Evolutionary conservation across 92 coral and sea anemone genomes (phyloP).

Genomic region (Paramuricea clavata): DNA sequence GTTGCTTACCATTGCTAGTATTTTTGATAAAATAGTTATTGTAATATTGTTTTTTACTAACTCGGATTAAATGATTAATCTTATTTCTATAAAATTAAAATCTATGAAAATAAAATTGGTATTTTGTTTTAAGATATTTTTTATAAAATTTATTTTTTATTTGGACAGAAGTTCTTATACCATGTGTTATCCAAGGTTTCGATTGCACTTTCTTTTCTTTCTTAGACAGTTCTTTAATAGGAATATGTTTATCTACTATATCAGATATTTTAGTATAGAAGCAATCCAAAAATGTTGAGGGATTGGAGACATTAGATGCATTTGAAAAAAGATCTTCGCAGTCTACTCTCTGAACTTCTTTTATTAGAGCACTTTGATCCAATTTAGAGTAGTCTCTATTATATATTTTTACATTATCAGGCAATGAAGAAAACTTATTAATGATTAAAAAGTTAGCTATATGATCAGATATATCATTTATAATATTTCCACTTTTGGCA

Average conservation of each 20-base stretch:
- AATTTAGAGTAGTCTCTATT: neutral
- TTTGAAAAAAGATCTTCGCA: neutral
- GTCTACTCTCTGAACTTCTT: neutral
- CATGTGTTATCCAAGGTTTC: neutral
- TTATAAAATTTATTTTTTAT: too few species aligned
- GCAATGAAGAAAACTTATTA: neutral
- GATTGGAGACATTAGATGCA: too few species aligned
- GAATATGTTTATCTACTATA: neutral
- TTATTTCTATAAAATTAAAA: too few species aligned
- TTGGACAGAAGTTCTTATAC: too few species aligned
- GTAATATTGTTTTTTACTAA: too few species aligned
- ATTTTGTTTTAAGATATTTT: too few species aligned
- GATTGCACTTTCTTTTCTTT: neutral
- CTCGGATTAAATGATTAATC: too few species aligned
- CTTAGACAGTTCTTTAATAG: neutral
- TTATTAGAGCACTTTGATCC: neutral
- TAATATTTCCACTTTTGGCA: too few species aligned
- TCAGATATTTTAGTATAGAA: neutral
- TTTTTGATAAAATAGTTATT: too few species aligned
- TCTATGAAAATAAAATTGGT: too few species aligned
- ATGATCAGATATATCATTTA: neutral
- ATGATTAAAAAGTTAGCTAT: neutral
- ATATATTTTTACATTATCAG: neutral
- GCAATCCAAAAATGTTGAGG: neutral
- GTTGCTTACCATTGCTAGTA: too few species aligned